These are phyloP conservation scores for Heliconius sara DNA, from an alignment of 2,888 invertebrate species.

Conservation along the genomic window DNA sequence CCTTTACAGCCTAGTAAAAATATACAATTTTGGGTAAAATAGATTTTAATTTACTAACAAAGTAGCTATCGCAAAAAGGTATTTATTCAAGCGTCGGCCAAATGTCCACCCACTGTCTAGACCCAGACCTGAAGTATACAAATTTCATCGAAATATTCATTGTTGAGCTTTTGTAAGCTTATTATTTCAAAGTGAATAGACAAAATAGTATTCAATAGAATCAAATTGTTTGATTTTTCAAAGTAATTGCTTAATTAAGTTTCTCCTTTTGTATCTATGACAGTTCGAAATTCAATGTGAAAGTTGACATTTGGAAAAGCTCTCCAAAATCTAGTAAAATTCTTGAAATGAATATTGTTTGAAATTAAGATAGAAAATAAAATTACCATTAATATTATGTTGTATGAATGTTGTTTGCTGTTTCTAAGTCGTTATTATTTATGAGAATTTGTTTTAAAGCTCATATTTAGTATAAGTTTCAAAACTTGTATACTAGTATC, in stretches of 20 bases:
- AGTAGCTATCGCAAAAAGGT: slow-evolving; percentile 7
- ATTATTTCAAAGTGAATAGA: slow-evolving; percentile 11
- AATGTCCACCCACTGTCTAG: slow-evolving; percentile 9
- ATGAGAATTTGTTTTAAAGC: neutral
- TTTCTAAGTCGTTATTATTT: slow-evolving; percentile 4
- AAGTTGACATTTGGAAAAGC: neutral
- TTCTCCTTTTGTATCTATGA: slow-evolving; percentile 1
- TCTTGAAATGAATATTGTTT: neutral
- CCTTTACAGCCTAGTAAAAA: neutral
- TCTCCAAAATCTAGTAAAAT: neutral
- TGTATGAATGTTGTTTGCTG: neutral
- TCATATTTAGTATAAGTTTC: neutral
- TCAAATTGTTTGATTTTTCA: slow-evolving; percentile 6
- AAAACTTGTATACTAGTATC: neutral
- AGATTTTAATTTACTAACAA: neutral
- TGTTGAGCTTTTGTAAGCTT: slow-evolving; percentile 8
- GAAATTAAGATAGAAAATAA: neutral
- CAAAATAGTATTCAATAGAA: slow-evolving; percentile 4
- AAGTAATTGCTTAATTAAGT: slow-evolving; percentile 22
- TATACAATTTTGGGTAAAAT: neutral
- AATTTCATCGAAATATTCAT: neutral
- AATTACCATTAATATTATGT: neutral
- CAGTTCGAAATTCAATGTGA: slow-evolving; percentile 14
- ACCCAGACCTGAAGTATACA: slow-evolving; percentile 3
- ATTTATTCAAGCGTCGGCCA: slow-evolving; percentile 4